Evolutionary conservation across 2,888 invertebrate genomes (phyloP).

Genomic region (Oligia latruncula): DNA sequence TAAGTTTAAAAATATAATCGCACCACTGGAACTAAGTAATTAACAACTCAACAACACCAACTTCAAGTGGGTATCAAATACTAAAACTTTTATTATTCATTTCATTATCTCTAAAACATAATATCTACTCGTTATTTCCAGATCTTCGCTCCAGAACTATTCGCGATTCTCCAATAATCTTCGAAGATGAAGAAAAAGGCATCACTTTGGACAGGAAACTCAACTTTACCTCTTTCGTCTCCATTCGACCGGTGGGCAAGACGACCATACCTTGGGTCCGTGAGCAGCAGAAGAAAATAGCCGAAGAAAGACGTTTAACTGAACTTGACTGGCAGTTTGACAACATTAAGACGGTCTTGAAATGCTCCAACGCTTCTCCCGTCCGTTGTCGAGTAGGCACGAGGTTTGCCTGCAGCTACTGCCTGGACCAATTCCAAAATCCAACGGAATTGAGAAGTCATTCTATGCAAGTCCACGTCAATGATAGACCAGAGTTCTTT

Average conservation of each 20-base stretch:
- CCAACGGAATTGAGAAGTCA: constrained; percentile 78
- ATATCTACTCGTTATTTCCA: constrained; percentile 62
- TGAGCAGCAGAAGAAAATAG: constrained; percentile 59
- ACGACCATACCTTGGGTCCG: constrained; percentile 56
- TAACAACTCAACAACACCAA: constrained; percentile 3
- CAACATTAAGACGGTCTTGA: constrained; percentile 76
- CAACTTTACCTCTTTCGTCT: constrained; percentile 75
- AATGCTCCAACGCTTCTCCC: constrained; percentile 80
- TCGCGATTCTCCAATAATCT: constrained; percentile 37
- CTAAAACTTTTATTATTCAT: background rate
- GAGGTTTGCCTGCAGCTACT: constrained; percentile 80
- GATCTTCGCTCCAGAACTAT: constrained; percentile 58
- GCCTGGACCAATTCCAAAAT: constrained; percentile 76
- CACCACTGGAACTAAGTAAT: background rate
- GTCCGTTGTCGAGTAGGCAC: constrained; percentile 75
- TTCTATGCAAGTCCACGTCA: constrained; percentile 69
- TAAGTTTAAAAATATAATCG: background rate
- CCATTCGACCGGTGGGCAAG: constrained; percentile 71
- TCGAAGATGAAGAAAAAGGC: constrained; percentile 50
- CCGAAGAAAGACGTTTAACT: constrained; percentile 66
- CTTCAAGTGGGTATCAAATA: constrained; percentile 27
- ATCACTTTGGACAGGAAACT: constrained; percentile 71
- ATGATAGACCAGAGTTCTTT: constrained; percentile 74
- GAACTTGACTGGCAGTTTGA: constrained; percentile 81
- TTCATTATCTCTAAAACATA: constrained; percentile 34